phyloP scores from a whole-genome alignment of 2,797 vertebrate genomes.

The Percopsis omiscomaycus region DNA sequence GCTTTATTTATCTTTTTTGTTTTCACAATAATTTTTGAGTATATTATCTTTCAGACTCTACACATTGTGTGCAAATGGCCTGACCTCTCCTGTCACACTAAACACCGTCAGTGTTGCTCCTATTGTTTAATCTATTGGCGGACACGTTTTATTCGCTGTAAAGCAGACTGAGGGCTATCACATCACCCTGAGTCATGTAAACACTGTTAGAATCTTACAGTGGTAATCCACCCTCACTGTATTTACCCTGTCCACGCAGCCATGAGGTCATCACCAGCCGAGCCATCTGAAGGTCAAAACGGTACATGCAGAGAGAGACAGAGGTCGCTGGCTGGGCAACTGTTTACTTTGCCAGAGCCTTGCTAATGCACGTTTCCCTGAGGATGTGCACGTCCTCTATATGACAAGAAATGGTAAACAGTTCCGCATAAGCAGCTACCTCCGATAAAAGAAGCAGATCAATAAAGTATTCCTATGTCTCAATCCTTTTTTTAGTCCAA shows the following conservation, averaged over 20 bases:
- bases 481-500: conserved; percentile 14
- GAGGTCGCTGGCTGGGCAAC: conserved; percentile 57
- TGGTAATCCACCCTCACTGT: conserved; percentile 61
- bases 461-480: conserved; percentile 51
- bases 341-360: conserved; percentile 60
- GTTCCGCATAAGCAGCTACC: conserved; percentile 49
- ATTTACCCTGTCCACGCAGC: conserved; percentile 49
- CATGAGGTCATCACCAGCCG: conserved; percentile 23
- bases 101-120: conserved; percentile 10
- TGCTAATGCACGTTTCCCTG: conserved; percentile 43
- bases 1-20: too few species aligned
- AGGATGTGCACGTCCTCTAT: conserved; percentile 45
- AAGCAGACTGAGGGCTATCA: conserved; percentile 28
- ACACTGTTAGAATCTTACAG: conserved; percentile 56
- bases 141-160: conserved; percentile 38
- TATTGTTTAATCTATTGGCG: conserved; percentile 43
- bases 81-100: conserved; percentile 3
- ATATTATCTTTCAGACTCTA: too few species aligned
- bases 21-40: too few species aligned
- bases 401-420: conserved; percentile 54
- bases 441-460: conserved; percentile 58
- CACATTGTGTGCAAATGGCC: background rate
- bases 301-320: conserved; percentile 5
- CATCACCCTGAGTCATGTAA: conserved; percentile 52
- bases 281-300: conserved; percentile 60